Base-by-base conservation (phyloP, 1,140 invertebrate genomes). In the Glossosoma conforme region DNA sequence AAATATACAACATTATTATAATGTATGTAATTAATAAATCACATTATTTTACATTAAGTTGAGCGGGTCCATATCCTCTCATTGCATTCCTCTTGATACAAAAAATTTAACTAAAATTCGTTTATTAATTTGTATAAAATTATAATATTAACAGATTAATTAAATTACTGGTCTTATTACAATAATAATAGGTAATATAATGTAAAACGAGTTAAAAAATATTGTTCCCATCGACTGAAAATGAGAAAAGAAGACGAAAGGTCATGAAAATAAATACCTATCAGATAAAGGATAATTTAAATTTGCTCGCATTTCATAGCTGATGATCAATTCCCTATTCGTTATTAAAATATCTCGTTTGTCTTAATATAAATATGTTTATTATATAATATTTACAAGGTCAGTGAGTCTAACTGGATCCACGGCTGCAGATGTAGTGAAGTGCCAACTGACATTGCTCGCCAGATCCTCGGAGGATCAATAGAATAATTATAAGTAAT, bases 281-380 rank as follows among this genome's bases (percentile, higher is more conserved):
- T 5, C n/a, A 5, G 32, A 17, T 18, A 18, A 15, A 38, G 3
- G 17, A 20, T 18, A 41, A 18, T 13, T n/a, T 41, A 28, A 46
- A 20, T 42, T 54, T 32, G 22, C 28, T 22, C 24, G 18, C 13
- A 3, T 47, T 44, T 13, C 35, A 37, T 37, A 37, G 6, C 35
- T n/a, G n/a, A n/a, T n/a, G n/a, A 35, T 57, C 55, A 54, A 54
- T 58, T 58, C 51, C 52, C 56, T 58, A 58, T 35, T 49, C 46
- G 56, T 58, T 54, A 58, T 58, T 58, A 58, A 58, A 58, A 58
- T 58, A 58, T 58, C 56, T 58, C 51, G 43, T 58, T 51, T 57
- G 40, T 44, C 35, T 58, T 53, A 58, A 43, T 35, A 36, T 45
- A n/a, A n/a, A n/a, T n/a, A n/a, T n/a, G n/a, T n/a, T n/a, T n/a